Evolutionary conservation across 2,797 vertebrate genomes (phyloP).

Genomic region (Rousettus madagascariensis): DNA sequence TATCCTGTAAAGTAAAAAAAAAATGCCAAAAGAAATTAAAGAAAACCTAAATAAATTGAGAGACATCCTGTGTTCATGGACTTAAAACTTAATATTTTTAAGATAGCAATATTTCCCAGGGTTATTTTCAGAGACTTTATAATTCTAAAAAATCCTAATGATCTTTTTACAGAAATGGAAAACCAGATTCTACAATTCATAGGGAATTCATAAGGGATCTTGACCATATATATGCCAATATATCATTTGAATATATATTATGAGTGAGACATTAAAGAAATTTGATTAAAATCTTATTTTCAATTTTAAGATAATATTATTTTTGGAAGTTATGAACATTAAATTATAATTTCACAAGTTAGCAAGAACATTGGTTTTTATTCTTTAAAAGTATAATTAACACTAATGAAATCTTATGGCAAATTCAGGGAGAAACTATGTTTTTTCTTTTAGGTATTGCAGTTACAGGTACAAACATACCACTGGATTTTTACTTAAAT

Average conservation of each 20-base stretch:
- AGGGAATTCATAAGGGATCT: background rate
- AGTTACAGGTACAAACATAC: background rate
- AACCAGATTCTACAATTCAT: background rate
- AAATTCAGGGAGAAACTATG: background rate
- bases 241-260: background rate
- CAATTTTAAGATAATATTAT: background rate
- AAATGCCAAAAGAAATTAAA: background rate
- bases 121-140: background rate
- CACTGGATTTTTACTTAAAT: background rate
- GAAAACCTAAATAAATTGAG: background rate
- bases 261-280: background rate
- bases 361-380: background rate
- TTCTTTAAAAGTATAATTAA: background rate
- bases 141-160: background rate
- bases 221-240: no score
- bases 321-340: background rate
- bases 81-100: background rate
- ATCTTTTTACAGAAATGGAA: background rate
- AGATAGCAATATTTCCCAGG: background rate
- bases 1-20: background rate
- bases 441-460: background rate
- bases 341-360: background rate
- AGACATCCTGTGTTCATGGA: background rate
- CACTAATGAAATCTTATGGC: background rate
- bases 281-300: background rate